Evolutionary conservation across 1,140 invertebrate genomes (phyloP), one percentile per base, ranked within the genome.

Genomic region (Sweltsa coloradensis): DNA sequence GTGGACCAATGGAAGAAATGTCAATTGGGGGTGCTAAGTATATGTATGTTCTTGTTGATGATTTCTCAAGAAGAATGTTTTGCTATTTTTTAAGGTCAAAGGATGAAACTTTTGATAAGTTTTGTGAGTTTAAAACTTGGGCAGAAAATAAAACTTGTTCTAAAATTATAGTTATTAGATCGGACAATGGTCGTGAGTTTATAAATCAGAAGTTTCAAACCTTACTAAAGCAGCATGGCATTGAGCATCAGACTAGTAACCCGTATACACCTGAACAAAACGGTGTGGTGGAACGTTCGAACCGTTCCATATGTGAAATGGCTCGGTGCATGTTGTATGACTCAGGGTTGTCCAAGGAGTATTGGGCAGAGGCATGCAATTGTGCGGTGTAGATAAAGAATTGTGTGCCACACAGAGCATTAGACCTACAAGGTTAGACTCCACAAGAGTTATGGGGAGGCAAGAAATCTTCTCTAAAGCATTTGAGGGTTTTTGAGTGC

Each of bases 401-500:
- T 24, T 14, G 41, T 18, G 21, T 24, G 14, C 41, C 41, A 14
- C 14, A 24, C 5, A 42, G 23, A 42, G 18, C 19, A 18, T n/a
- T n/a, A n/a, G n/a, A n/a, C n/a, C n/a, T n/a, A n/a, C 9, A 22
- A 14, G 40, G 43, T n/a, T 49, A 23, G 23, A 56, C 55, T 11
- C 54, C 51, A 27, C 45, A 47, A 19, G 56, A 60, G 27, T 18
- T 53, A n/a, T 53, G 53, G 41, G 55, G 23, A 44, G 42, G 45
- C 21, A 44, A 34, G 29, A 55, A 52, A 44, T 49, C 51, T 34
- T 41, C 50, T 41, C 34, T 60, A 7, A 50, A 34, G 18, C 47
- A 64, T 45, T 23, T 63, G 5, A 23, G 46, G n/a, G 47, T 64
- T 19, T 61, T 64, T 52, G 61, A 61, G 14, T 56, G 49, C 25